Percentiles rank a stretch among this genome's conserved stretches.
Conservation (phyloP, 2,888 invertebrate species). For the Dasysyrphus tricinctus region DNA sequence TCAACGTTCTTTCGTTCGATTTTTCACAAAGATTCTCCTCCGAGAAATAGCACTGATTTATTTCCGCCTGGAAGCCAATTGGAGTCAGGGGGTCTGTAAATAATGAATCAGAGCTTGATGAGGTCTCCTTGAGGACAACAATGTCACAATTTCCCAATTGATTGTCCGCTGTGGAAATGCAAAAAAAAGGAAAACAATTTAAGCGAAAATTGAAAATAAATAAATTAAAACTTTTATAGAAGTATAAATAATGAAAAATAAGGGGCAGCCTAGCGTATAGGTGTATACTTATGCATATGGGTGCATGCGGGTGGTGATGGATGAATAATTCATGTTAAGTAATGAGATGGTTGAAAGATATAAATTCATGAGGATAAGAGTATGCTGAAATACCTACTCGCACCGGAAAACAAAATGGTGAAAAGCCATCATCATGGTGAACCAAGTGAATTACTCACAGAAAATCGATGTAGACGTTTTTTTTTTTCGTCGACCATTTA, state of each 20-base stretch:
- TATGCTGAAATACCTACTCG: neutral
- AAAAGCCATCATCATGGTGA: slow-evolving; percentile 1
- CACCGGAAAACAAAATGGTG: neutral
- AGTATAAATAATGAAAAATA: slow-evolving; percentile 22
- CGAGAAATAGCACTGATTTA: slow-evolving; percentile 87
- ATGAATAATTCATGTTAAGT: slow-evolving; percentile 49
- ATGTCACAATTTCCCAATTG: slow-evolving; percentile 77
- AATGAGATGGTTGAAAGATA: slow-evolving; percentile 61
- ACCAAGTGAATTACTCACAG: neutral
- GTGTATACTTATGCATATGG: neutral
- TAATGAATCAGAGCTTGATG: slow-evolving; percentile 88
- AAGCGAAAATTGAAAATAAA: slow-evolving; percentile 70
- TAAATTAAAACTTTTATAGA: slow-evolving; percentile 63
- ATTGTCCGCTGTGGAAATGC: slow-evolving; percentile 65
- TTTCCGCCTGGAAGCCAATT: slow-evolving; percentile 86
- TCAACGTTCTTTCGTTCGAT: slow-evolving; percentile 78
- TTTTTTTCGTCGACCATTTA: neutral
- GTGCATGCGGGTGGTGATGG: neutral
- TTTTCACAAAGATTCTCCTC: slow-evolving; percentile 85
- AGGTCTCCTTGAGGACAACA: slow-evolving; percentile 79
- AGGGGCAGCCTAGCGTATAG: neutral
- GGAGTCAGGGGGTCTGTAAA: slow-evolving; percentile 90
- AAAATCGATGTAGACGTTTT: neutral
- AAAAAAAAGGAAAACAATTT: slow-evolving; percentile 44
- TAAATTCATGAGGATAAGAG: slow-evolving; percentile 13